Evolutionary conservation across 2,797 vertebrate genomes (phyloP).

Genomic region (Diceros bicornis): DNA sequence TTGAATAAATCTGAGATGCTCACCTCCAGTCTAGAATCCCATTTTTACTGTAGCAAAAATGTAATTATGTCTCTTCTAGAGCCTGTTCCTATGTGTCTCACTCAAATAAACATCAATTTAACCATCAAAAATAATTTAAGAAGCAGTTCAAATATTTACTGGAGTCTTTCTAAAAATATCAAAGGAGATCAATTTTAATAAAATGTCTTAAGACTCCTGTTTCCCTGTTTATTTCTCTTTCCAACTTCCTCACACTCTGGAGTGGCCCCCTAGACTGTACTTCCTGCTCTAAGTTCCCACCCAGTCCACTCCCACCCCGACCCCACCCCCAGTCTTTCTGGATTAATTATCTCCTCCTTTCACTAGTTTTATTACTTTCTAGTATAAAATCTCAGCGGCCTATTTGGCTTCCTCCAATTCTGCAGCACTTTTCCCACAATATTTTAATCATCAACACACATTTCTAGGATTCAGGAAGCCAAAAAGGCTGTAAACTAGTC

Average conservation of each 20-base stretch:
- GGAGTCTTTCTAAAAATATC: conserved; percentile 1
- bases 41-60: not conserved
- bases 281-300: not conserved
- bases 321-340: not conserved
- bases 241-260: not conserved
- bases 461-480: conserved; percentile 16
- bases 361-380: not conserved
- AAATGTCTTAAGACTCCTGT: not conserved
- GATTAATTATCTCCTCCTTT: not conserved
- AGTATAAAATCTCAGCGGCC: not conserved
- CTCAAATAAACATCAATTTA: conserved; percentile 50
- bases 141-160: conserved; percentile 2
- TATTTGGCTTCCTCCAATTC: conserved; percentile 26
- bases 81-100: not conserved
- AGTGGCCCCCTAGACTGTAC: not conserved
- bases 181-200: not conserved
- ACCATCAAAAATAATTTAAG: conserved; percentile 36
- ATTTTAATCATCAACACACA: not conserved
- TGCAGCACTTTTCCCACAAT: not conserved
- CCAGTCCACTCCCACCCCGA: not conserved
- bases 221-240: not conserved
- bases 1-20: conserved; percentile 16
- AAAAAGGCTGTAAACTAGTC: not conserved
- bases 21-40: not conserved
- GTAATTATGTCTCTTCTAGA: not conserved